A percentile compares a stretch with the other conserved stretches of the same genome.
phyloP scores from a whole-genome alignment of 30 jellyfish, hydroid and myxozoan species.

The Aurelia coerulea region DNA sequence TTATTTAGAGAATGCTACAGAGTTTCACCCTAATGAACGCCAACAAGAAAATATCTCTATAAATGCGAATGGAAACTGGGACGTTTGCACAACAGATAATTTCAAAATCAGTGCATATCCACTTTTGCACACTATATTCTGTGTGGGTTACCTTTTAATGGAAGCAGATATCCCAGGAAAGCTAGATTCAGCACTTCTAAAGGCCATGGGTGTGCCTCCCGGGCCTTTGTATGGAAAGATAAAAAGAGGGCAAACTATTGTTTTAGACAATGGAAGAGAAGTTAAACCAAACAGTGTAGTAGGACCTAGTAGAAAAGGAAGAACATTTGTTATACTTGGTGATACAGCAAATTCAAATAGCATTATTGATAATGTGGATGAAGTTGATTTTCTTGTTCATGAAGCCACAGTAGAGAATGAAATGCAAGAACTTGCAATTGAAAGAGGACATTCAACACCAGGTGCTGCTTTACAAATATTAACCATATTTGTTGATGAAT shows the following conservation, averaged over 20 bases:
- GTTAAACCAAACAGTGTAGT: conserved; percentile 70
- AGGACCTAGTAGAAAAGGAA: conserved; percentile 83
- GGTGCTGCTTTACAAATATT: conserved; percentile 34
- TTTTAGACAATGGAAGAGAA: conserved; percentile 57
- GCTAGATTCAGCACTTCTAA: conserved; percentile 71
- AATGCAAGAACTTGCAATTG: conserved; percentile 78
- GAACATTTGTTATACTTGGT: conserved; percentile 82
- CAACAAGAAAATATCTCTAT: background rate
- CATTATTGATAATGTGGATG: conserved; percentile 25
- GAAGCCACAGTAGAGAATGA: conserved; percentile 96
- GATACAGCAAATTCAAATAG: conserved; percentile 81
- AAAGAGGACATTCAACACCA: conserved; percentile 98
- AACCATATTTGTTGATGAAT: too few species aligned
- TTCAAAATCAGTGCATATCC: conserved; percentile 60
- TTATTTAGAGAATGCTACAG: background rate
- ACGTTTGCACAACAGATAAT: conserved; percentile 33
- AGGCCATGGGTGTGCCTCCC: conserved; percentile 76
- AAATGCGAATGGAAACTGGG: conserved; percentile 31
- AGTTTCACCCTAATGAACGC: background rate
- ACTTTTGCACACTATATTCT: conserved; percentile 64
- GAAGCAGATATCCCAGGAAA: conserved; percentile 88
- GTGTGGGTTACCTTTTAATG: conserved; percentile 80
- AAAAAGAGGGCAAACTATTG: conserved; percentile 72
- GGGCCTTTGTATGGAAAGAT: conserved; percentile 87
- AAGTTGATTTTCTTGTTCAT: conserved; percentile 83